Percentiles rank a stretch among this genome's conserved stretches.
Conservation (phyloP, 2,113 vertebrate genomes). For the Poeciliopsis occidentalis region DNA sequence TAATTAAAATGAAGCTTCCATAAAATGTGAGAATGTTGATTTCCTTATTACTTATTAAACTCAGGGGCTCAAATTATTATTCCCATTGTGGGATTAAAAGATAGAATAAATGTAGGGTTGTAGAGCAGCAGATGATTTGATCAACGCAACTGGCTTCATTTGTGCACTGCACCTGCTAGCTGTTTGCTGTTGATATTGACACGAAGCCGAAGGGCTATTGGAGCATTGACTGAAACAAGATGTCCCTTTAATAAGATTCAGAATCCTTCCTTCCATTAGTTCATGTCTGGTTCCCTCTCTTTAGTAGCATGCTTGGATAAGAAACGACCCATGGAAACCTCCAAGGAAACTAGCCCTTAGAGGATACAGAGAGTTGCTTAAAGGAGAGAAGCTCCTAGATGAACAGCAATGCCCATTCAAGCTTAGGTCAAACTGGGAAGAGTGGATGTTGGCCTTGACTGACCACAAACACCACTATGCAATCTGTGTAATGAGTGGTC, state of each 20-base stretch:
- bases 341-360: constrained; percentile 37
- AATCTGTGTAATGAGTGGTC: constrained; percentile 78
- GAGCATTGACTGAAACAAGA: constrained; percentile 67
- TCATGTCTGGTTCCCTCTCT: constrained; percentile 47
- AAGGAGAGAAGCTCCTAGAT: constrained; percentile 3
- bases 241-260: constrained; percentile 68
- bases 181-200: constrained; percentile 63
- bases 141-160: constrained; percentile 69
- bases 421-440: constrained; percentile 45
- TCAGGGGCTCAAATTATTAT: neutral
- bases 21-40: neutral
- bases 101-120: constrained; percentile 44
- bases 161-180: constrained; percentile 65
- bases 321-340: constrained; percentile 45
- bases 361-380: constrained; percentile 28
- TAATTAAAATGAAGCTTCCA: neutral
- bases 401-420: constrained; percentile 19
- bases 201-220: constrained; percentile 44
- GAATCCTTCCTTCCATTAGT: constrained; percentile 59
- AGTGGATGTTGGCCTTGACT: constrained; percentile 68
- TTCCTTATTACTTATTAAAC: neutral
- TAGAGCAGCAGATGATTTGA: constrained; percentile 47
- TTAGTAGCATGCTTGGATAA: constrained; percentile 26
- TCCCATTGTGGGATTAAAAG: neutral
- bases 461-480: constrained; percentile 62